Percentiles rank a stretch among this genome's conserved stretches.
Evolutionary conservation across 2,888 invertebrate genomes (phyloP).

Genomic region (Protophormia terraenovae): DNA sequence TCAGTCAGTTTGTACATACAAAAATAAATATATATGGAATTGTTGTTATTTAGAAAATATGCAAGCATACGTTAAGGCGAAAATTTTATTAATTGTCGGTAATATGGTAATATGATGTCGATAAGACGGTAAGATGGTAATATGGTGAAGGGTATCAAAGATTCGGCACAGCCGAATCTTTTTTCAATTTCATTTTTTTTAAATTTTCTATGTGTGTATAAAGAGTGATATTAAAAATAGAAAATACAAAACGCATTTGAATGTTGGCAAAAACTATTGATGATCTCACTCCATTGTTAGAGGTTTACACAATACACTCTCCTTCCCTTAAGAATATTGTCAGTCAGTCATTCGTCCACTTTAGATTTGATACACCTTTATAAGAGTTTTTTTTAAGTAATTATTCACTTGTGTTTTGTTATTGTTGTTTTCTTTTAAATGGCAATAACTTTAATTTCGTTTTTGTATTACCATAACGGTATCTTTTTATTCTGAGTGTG

Average conservation of each 20-base stretch:
- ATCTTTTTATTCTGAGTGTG: neutral
- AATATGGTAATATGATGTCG: no score
- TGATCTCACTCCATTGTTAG: constrained; percentile 52
- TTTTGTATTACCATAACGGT: neutral
- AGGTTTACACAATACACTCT: neutral
- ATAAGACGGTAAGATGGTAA: no score
- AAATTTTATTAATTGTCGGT: no score
- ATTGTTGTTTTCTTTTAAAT: neutral
- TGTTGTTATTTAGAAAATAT: no score
- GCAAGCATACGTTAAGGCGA: no score
- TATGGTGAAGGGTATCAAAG: no score
- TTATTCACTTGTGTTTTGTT: neutral
- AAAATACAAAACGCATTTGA: constrained; percentile 35
- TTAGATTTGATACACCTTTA: neutral
- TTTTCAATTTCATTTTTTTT: no score
- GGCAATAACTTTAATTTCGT: neutral
- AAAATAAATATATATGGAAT: no score
- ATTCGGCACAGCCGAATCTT: no score
- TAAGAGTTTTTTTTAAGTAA: neutral
- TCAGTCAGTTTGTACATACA: no score
- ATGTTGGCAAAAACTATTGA: constrained; percentile 26
- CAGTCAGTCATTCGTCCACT: neutral
- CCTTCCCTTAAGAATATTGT: neutral
- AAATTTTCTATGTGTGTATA: neutral
- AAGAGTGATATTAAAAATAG: constrained; percentile 11